These are phyloP conservation scores for Pseudococcus jackbeardsleyi DNA, from an alignment of 2,888 invertebrate species.

Conservation along the genomic window DNA sequence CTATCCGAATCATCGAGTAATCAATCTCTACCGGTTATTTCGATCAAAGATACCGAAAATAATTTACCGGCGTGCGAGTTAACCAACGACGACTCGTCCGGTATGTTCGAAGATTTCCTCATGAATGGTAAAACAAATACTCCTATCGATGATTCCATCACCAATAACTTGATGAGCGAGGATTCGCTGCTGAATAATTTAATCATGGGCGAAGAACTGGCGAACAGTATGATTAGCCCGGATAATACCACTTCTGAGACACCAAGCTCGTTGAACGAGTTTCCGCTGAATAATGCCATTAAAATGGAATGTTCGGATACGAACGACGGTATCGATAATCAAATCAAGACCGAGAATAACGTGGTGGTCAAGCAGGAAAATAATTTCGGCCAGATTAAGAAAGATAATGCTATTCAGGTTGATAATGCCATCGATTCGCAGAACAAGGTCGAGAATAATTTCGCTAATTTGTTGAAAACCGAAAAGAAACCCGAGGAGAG, in stretches of 20 bases:
- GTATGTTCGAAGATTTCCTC: conserved; percentile 77
- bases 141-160: conserved; percentile 69
- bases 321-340: background rate
- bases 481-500: conserved; percentile 32
- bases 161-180: conserved; percentile 60
- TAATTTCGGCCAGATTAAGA: conserved; percentile 43
- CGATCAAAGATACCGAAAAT: conserved; percentile 58
- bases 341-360: background rate
- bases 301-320: conserved; percentile 32
- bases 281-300: background rate
- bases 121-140: conserved; percentile 74
- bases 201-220: conserved; percentile 57
- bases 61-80: conserved; percentile 49
- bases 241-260: conserved; percentile 6
- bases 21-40: conserved; percentile 63
- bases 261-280: background rate
- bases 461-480: conserved; percentile 33
- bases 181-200: conserved; percentile 64
- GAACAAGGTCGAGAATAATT: conserved; percentile 34
- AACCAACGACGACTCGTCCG: conserved; percentile 74
- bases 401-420: conserved; percentile 30
- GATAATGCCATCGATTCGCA: conserved; percentile 17
- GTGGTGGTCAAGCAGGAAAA: conserved; percentile 34
- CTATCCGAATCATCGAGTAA: conserved; percentile 59
- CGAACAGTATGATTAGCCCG: conserved; percentile 3